phyloP scores from a whole-genome alignment of 2,113 vertebrate species.

The Petroica traversi region DNA sequence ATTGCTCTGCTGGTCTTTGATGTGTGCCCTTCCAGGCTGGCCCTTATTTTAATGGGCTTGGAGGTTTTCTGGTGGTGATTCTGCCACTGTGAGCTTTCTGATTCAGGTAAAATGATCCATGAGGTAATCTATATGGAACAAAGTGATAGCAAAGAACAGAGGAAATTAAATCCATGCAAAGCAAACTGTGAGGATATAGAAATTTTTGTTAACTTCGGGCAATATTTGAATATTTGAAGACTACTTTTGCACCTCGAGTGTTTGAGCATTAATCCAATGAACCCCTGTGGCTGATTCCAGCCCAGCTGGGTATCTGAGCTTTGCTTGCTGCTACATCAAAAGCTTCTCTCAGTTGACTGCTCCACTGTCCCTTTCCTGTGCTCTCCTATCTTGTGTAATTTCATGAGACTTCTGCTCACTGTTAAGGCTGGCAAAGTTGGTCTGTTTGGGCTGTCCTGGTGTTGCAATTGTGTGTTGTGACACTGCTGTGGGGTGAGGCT shows the following conservation, averaged over 20 bases:
- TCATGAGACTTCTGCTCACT: background rate
- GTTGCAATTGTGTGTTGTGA: conserved; percentile 9
- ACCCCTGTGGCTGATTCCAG: background rate
- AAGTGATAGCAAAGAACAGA: background rate
- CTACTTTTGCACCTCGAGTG: background rate
- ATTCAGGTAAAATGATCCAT: background rate
- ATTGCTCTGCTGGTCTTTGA: background rate
- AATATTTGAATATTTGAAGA: background rate
- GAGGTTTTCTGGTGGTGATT: background rate
- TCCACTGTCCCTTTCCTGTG: background rate
- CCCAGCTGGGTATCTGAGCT: background rate
- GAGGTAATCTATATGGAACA: background rate
- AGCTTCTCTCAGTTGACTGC: background rate
- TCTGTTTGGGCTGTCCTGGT: background rate
- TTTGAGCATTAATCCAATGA: background rate
- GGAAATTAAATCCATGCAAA: background rate
- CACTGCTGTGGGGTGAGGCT: background rate
- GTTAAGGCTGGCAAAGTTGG: background rate
- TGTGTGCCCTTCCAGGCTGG: background rate
- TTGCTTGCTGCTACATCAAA: background rate
- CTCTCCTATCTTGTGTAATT: background rate
- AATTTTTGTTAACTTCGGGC: background rate
- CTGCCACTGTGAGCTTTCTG: background rate
- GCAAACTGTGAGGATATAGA: background rate
- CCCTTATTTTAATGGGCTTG: background rate